These are phyloP conservation scores for Nannoperca australis DNA, from an alignment of 2,797 vertebrate genomes.

Conservation along the genomic window DNA sequence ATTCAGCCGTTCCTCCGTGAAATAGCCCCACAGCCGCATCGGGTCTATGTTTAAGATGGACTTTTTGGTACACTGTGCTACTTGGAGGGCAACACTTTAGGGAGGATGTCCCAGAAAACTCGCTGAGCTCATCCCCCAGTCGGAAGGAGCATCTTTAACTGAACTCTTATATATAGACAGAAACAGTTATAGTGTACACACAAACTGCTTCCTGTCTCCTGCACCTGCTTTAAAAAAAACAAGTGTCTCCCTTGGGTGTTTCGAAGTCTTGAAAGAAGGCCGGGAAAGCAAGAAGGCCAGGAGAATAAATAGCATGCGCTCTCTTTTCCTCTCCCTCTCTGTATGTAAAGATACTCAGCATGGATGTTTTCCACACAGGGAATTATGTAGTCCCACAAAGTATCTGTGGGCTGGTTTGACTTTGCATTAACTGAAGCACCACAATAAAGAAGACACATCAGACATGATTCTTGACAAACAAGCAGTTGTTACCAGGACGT, in stretches of 20 bases:
- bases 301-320: constrained; percentile 54
- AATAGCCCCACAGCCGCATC: constrained; percentile 22
- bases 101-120: constrained; percentile 67
- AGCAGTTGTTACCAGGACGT: constrained; percentile 38
- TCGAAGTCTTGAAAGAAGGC: constrained; percentile 54
- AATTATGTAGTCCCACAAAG: constrained; percentile 41
- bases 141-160: constrained; percentile 52
- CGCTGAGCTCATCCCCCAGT: constrained; percentile 47
- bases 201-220: constrained; percentile 29
- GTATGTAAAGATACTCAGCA: constrained; percentile 10
- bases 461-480: constrained; percentile 43
- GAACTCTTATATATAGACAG: constrained; percentile 33
- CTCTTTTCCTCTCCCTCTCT: background rate
- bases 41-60: constrained; percentile 20
- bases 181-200: constrained; percentile 18
- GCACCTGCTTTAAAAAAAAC: constrained; percentile 61
- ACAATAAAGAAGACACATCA: constrained; percentile 40
- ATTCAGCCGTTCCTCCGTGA: constrained; percentile 26
- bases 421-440: constrained; percentile 38
- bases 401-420: constrained; percentile 34
- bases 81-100: constrained; percentile 36
- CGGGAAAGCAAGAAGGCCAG: constrained; percentile 31
- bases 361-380: constrained; percentile 36
- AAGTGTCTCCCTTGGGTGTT: constrained; percentile 53
- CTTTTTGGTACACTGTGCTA: constrained; percentile 25